These are phyloP conservation scores for Brenthis daphne DNA, from an alignment of 2,888 invertebrate species.

Conservation along the genomic window DNA sequence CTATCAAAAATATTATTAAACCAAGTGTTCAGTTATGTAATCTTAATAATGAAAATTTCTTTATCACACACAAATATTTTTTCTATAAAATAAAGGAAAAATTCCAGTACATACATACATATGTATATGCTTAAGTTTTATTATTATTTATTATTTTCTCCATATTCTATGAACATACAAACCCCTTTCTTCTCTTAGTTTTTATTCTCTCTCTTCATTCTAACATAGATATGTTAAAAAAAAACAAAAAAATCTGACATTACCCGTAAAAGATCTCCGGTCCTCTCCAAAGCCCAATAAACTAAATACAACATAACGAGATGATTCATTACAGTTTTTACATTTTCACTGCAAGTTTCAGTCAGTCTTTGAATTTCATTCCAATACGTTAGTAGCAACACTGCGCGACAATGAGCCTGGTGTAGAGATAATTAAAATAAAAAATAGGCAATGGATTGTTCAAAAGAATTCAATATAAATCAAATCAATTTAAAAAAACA, in stretches of 20 bases:
- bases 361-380: slow-evolving; percentile 77
- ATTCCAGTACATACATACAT: not conserved
- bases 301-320: slow-evolving; percentile 90
- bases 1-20: too few relatives aligned
- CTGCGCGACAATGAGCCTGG: slow-evolving; percentile 92
- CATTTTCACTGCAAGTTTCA: slow-evolving; percentile 78
- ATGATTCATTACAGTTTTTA: slow-evolving; percentile 85
- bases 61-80: too few relatives aligned
- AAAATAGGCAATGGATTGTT: not conserved
- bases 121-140: not conserved
- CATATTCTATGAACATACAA: too few relatives aligned
- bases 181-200: too few relatives aligned
- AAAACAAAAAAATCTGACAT: slow-evolving; percentile 39
- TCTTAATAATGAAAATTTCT: too few relatives aligned
- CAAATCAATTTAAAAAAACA: not conserved
- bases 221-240: not conserved
- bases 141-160: too few relatives aligned
- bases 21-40: too few relatives aligned
- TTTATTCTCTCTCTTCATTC: not conserved
- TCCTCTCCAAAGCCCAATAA: slow-evolving; percentile 86
- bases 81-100: too few relatives aligned
- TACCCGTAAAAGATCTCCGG: slow-evolving; percentile 91
- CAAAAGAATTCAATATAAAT: too few relatives aligned
- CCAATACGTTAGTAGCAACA: slow-evolving; percentile 88
- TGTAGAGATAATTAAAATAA: slow-evolving; percentile 10